Evolutionary conservation across 2,113 vertebrate genomes (phyloP).

Genomic region (Rhadina sibilatrix): DNA sequence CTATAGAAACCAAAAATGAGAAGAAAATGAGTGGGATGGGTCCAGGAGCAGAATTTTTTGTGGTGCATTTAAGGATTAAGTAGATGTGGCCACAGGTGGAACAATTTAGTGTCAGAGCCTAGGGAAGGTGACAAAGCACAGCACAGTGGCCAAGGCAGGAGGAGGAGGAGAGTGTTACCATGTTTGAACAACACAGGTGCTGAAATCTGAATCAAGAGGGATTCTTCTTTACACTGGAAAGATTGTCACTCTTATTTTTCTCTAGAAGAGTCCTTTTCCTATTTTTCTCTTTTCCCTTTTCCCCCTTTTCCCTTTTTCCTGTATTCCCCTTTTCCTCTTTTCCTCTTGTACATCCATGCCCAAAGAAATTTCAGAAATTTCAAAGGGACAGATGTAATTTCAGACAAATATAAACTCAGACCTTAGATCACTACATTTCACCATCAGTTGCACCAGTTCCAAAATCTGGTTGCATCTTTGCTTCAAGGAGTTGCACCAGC

Average conservation of each 20-base stretch:
- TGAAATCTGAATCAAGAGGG: background rate
- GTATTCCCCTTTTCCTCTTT: accelerated
- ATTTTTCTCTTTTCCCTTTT: no score
- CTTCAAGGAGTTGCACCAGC: background rate
- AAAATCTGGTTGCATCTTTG: background rate
- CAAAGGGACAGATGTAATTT: background rate
- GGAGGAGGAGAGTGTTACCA: background rate
- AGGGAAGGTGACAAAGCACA: background rate
- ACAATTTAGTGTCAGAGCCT: background rate
- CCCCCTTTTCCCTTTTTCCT: background rate
- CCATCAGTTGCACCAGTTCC: accelerated
- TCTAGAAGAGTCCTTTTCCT: background rate
- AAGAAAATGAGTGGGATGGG: background rate
- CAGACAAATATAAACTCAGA: background rate
- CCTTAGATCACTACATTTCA: background rate
- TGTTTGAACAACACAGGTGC: background rate
- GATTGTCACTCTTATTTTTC: background rate
- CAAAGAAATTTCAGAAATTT: background rate
- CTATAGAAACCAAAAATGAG: background rate
- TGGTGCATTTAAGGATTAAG: background rate
- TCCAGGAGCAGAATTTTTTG: background rate
- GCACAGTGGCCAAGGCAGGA: background rate
- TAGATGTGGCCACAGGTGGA: background rate
- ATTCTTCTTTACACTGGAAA: background rate
- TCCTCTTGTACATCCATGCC: accelerated